These are phyloP conservation scores for Hyaena hyaena DNA, from an alignment of 2,113 vertebrate genomes.

Conservation along the genomic window DNA sequence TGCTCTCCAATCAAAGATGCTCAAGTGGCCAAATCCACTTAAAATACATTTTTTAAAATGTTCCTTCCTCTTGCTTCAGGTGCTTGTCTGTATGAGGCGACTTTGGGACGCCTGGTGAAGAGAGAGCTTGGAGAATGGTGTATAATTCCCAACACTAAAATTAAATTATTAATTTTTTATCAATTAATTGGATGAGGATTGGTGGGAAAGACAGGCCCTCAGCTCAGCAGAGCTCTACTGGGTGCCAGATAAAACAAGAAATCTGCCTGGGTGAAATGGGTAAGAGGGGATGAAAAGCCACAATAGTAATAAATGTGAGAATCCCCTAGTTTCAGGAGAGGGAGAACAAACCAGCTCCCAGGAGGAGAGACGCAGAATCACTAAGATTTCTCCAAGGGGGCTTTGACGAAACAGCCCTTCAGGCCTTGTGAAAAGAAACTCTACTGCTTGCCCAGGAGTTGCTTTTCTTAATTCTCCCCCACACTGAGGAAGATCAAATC, in stretches of 20 bases:
- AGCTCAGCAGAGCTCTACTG: constrained; percentile 70
- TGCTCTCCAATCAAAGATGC: constrained; percentile 66
- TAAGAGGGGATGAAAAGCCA: constrained; percentile 48
- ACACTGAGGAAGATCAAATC: constrained; percentile 22
- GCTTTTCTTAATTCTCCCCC: constrained; percentile 15
- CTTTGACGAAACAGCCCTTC: constrained; percentile 21
- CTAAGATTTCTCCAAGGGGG: constrained; percentile 70
- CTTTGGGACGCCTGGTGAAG: constrained; percentile 17
- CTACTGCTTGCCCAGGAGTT: neutral
- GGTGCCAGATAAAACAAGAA: constrained; percentile 73
- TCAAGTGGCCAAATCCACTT: constrained; percentile 63
- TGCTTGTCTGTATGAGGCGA: constrained; percentile 21
- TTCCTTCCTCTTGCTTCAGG: constrained; percentile 61
- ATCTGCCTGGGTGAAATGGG: constrained; percentile 26
- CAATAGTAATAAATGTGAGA: constrained; percentile 63
- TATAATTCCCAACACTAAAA: constrained; percentile 75
- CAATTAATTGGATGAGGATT: constrained; percentile 79
- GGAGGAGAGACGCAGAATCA: neutral
- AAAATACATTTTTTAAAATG: constrained; percentile 4
- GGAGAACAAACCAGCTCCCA: constrained; percentile 56
- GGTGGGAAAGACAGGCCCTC: constrained; percentile 55
- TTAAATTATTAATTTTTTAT: constrained; percentile 81
- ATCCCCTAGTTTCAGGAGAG: constrained; percentile 61
- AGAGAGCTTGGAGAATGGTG: constrained; percentile 30
- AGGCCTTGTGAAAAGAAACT: constrained; percentile 13